phyloP scores from a whole-genome alignment of 1,140 invertebrate species.

The Apis dorsata region DNA sequence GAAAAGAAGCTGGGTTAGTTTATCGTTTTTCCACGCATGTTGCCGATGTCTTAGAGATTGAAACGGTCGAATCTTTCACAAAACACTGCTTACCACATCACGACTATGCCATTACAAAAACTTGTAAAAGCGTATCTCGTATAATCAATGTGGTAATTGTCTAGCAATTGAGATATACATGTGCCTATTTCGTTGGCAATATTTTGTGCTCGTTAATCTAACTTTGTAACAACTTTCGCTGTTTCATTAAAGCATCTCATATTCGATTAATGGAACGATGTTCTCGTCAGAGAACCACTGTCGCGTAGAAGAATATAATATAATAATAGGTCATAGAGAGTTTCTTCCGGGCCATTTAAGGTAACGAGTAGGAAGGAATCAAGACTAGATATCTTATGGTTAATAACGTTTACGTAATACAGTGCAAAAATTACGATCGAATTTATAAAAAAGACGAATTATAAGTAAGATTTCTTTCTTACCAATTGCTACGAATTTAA shows the following conservation, averaged over 20 bases:
- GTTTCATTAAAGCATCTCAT: background rate
- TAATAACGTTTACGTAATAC: constrained; percentile 30
- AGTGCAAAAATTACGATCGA: background rate
- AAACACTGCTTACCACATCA: background rate
- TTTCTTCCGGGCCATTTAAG: constrained; percentile 18
- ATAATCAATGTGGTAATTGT: background rate
- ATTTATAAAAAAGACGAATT: background rate
- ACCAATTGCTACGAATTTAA: background rate
- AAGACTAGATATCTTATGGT: background rate
- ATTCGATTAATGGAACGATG: background rate
- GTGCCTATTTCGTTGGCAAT: background rate
- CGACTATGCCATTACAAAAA: background rate
- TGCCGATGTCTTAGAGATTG: background rate
- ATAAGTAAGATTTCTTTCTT: background rate
- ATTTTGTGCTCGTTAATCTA: background rate
- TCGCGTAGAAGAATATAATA: constrained; percentile 1
- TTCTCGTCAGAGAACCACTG: background rate
- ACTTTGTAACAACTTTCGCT: constrained; percentile 28
- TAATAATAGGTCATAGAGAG: constrained; percentile 15
- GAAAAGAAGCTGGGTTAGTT: constrained; percentile 15
- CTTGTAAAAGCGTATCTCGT: constrained; percentile 35
- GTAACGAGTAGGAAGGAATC: constrained; percentile 22
- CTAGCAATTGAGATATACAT: constrained; percentile 11
- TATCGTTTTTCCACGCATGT: background rate
- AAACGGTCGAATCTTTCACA: constrained; percentile 18